Evolutionary conservation across 1,140 invertebrate genomes (phyloP).

Genomic region (Psix sp.): DNA sequence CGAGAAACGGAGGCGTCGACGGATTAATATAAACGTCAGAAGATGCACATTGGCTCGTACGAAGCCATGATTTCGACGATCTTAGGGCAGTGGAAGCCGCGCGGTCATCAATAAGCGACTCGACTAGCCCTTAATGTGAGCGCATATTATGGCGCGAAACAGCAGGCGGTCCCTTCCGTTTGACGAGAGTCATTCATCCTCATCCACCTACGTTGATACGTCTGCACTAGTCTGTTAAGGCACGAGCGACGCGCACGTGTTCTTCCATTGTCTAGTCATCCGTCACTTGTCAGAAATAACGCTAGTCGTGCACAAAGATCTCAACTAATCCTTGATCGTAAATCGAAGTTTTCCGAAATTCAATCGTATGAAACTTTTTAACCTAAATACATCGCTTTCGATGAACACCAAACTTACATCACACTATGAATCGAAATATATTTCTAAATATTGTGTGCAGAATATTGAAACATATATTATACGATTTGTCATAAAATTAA

Average conservation of each 20-base stretch:
- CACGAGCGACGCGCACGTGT: conserved; percentile 68
- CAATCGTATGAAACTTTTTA: no score
- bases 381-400: no score
- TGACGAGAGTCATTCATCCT: conserved; percentile 77
- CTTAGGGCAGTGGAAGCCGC: conserved; percentile 67
- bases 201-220: conserved; percentile 75
- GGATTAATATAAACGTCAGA: conserved; percentile 28
- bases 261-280: conserved; percentile 72
- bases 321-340: conserved; percentile 1
- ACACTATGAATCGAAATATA: no score
- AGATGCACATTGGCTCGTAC: neutral
- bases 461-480: no score
- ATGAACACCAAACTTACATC: no score
- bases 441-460: no score
- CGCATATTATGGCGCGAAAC: conserved; percentile 74
- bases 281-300: conserved; percentile 70
- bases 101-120: conserved; percentile 71
- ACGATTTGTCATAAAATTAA: no score
- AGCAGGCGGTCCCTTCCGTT: conserved; percentile 75
- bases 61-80: conserved; percentile 54
- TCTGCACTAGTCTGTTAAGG: conserved; percentile 57
- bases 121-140: conserved; percentile 66
- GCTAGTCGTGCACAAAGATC: conserved; percentile 35
- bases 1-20: no score
- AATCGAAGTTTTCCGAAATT: no score